Evolutionary conservation across 2,888 invertebrate species (phyloP).

Genomic region (Aphrophora alni): DNA sequence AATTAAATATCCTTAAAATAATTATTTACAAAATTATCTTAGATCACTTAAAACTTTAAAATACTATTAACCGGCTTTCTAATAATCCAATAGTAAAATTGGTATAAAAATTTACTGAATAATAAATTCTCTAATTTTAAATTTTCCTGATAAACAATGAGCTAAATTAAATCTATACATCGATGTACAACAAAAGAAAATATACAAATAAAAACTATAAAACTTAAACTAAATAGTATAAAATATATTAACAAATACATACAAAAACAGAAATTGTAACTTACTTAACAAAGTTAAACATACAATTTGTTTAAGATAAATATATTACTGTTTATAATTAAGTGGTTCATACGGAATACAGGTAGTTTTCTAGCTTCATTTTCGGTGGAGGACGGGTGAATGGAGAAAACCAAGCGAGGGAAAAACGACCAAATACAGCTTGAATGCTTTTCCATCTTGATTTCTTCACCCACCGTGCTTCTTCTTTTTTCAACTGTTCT

Average conservation of each 20-base stretch:
- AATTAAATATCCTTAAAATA: too few species aligned
- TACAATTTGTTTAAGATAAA: not conserved
- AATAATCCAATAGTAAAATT: too few species aligned
- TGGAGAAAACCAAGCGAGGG: conserved; percentile 93
- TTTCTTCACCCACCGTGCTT: conserved; percentile 90
- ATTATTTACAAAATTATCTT: too few species aligned
- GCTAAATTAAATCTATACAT: not conserved
- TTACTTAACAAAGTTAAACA: not conserved
- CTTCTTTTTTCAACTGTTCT: conserved; percentile 95
- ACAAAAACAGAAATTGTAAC: not conserved
- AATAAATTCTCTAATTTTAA: too few species aligned
- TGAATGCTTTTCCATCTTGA: conserved; percentile 95
- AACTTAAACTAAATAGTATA: not conserved
- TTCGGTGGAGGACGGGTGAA: conserved; percentile 85
- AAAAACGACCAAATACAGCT: conserved; percentile 96
- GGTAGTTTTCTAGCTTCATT: conserved; percentile 77
- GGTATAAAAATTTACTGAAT: too few species aligned
- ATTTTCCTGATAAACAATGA: too few species aligned
- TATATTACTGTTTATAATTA: not conserved
- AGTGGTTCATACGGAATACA: conserved; percentile 77
- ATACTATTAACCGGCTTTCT: too few species aligned
- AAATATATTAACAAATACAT: not conserved
- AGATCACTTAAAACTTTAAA: too few species aligned
- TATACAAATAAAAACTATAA: not conserved
- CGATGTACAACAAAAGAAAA: not conserved